These are phyloP conservation scores for Sitta europaea DNA, from an alignment of 2,113 vertebrate genomes.

Conservation along the genomic window DNA sequence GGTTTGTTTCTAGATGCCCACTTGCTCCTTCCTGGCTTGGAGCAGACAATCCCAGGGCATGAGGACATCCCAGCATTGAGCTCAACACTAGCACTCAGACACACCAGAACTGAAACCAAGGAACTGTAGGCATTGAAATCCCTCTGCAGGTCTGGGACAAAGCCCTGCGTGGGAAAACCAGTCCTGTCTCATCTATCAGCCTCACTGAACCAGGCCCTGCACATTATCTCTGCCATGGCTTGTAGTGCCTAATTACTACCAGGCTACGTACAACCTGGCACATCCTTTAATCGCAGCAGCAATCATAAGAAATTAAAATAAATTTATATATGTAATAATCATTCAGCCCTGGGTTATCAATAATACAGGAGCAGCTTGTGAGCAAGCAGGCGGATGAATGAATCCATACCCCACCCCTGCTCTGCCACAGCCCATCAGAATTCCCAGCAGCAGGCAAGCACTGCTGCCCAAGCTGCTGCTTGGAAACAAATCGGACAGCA, in stretches of 20 bases:
- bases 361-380: conserved; percentile 1
- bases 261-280: background rate
- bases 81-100: background rate
- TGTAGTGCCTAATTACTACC: background rate
- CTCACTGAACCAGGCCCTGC: background rate
- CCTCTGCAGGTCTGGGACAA: background rate
- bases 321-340: background rate
- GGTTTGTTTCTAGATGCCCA: background rate
- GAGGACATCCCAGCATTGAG: rapidly evolving
- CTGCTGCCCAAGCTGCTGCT: background rate
- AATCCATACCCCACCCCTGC: background rate
- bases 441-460: conserved; percentile 8
- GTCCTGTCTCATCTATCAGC: background rate
- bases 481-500: conserved; percentile 27
- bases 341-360: conserved; percentile 19
- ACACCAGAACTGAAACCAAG: background rate
- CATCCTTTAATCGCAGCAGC: conserved; percentile 23
- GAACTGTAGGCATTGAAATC: background rate
- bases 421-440: background rate
- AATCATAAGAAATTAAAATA: conserved; percentile 34
- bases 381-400: background rate
- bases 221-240: background rate
- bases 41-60: background rate
- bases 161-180: background rate
- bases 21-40: background rate